Conservation (phyloP, 2,113 vertebrate genomes). For the Casuarius casuarius region DNA sequence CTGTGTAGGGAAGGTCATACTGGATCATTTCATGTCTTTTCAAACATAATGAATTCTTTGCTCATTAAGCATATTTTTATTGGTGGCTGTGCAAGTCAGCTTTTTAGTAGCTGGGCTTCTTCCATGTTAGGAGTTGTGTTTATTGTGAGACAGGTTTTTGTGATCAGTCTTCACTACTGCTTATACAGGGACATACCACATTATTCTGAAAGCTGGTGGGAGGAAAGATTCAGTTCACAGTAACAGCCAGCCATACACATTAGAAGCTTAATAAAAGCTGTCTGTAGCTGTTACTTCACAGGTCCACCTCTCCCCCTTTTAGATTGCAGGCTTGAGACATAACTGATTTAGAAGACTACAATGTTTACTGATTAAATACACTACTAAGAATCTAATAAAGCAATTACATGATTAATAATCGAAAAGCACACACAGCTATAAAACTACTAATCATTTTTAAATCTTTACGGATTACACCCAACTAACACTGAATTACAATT, state of each 20-base stretch:
- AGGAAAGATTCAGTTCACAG: not conserved
- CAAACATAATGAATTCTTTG: not conserved
- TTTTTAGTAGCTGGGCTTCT: not conserved
- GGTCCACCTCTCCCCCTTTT: not conserved
- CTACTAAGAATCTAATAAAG: not conserved
- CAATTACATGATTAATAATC: fast-evolving
- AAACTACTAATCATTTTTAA: not conserved
- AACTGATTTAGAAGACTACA: not conserved
- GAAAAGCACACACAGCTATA: not conserved
- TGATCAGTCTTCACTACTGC: not conserved
- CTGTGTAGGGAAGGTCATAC: not conserved
- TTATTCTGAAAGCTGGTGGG: not conserved
- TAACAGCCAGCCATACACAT: not conserved
- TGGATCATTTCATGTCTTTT: not conserved
- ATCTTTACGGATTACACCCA: not conserved
- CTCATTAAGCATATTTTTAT: not conserved
- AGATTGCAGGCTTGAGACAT: not conserved
- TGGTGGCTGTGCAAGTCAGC: not conserved
- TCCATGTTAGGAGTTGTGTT: not conserved
- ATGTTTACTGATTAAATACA: not conserved
- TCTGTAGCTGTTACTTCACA: not conserved
- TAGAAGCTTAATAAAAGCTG: not conserved
- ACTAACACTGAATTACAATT: not conserved
- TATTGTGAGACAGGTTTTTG: not conserved
- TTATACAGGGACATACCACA: not conserved